phyloP scores from a whole-genome alignment of 2,888 invertebrate species.

The Parasteatoda lunata region DNA sequence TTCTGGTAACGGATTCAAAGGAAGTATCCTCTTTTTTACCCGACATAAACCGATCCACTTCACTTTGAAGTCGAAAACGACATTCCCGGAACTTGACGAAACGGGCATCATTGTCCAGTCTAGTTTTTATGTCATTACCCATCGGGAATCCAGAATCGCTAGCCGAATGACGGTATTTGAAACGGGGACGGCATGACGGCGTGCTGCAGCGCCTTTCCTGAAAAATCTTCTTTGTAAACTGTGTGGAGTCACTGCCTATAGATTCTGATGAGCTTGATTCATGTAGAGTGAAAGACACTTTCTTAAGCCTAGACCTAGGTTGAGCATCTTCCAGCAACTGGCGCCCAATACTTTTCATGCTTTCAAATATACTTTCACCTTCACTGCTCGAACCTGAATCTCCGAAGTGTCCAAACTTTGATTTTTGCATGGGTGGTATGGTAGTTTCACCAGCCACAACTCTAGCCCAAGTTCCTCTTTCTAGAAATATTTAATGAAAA shows the following conservation, averaged over 20 bases:
- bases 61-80: slow-evolving; percentile 55
- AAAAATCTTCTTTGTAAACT: slow-evolving; percentile 47
- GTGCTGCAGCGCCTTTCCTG: slow-evolving; percentile 64
- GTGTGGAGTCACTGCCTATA: slow-evolving; percentile 50
- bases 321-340: slow-evolving; percentile 58
- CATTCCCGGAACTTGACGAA: slow-evolving; percentile 61
- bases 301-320: slow-evolving; percentile 44
- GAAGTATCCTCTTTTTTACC: slow-evolving; percentile 38
- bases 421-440: slow-evolving; percentile 44
- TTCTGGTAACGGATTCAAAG: slow-evolving; percentile 52
- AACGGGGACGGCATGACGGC: slow-evolving; percentile 44
- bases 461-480: slow-evolving; percentile 62
- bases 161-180: slow-evolving; percentile 65
- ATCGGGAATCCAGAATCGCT: slow-evolving; percentile 67
- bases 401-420: slow-evolving; percentile 46
- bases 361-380: slow-evolving; percentile 63
- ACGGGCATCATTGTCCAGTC: slow-evolving; percentile 48
- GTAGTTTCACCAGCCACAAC: slow-evolving; percentile 49
- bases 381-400: slow-evolving; percentile 51
- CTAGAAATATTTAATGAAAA: slow-evolving; percentile 12
- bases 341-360: slow-evolving; percentile 58
- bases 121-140: slow-evolving; percentile 37
- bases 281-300: slow-evolving; percentile 64
- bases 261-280: slow-evolving; percentile 67
- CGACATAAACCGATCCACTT: slow-evolving; percentile 56